Base-by-base conservation (phyloP, 2,113 vertebrate species). In the Oenanthe oenanthe region DNA sequence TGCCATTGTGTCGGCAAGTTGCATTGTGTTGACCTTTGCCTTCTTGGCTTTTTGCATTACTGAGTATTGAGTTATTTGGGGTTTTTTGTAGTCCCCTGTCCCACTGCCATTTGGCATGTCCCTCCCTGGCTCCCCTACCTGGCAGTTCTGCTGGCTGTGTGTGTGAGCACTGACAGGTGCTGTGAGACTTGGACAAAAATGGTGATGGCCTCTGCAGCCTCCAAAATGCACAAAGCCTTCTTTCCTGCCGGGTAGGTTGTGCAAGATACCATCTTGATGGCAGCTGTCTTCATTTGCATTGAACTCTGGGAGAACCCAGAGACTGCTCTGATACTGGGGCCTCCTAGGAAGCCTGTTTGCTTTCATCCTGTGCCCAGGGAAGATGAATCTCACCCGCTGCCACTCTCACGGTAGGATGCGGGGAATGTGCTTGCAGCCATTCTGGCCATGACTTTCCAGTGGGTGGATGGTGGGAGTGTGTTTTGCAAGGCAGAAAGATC, bases 241-340 rank as follows among this genome's bases (percentile, higher is more conserved):
- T 47, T 67, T 72, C 40, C 75, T 75, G 38, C 34, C 0, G 25
- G 4, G 32, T 74, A 29, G 43, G 43, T 25, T 89, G 81, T 47
- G 20, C 56, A 61, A 66, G 77, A 38, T 81, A 57, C 10, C 9
- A 5, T 87, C 77, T 71, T 91, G 85, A 45, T 84, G 88, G 47
- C 77, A 84, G 34, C 88, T 84, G 63, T 81, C 60, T 91, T 87
- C 13, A 28, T 87, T 94, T 94, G 68, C 65, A 34, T 32, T 92
- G 88, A 89, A 77, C 78, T 93, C 53, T 67, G 78, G 82, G 91
- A 93, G 85, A 82, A 85, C 78, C 70, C 78, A 87, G 51, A 50
- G 26, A 32, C 70, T 62, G 34, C 77, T 87, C 10, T 70, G 77
- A 10, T 65, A 72, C 53, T 72, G 71, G 74, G 68, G 34, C 47